These are phyloP conservation scores for Ormyrus rosae DNA, from an alignment of 2,888 invertebrate species.

Conservation along the genomic window DNA sequence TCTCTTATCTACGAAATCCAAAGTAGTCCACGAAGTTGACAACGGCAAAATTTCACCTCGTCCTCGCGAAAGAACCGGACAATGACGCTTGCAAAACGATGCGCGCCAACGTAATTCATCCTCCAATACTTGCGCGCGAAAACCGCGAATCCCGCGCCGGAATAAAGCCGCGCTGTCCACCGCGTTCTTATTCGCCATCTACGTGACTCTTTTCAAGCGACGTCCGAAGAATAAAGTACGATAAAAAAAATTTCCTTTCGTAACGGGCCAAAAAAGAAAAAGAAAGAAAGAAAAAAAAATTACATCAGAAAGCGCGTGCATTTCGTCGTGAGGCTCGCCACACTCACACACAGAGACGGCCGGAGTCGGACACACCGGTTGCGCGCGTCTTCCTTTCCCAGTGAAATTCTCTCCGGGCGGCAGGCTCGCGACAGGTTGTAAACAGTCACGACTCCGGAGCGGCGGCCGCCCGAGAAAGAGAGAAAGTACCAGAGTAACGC, in stretches of 20 bases:
- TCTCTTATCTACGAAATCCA: neutral
- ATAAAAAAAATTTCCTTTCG: constrained; percentile 59
- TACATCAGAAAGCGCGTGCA: constrained; percentile 29
- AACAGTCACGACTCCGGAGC: constrained; percentile 43
- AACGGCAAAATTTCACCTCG: constrained; percentile 20
- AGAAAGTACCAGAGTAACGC: constrained; percentile 38
- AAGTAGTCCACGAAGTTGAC: neutral
- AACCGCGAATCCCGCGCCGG: too few species aligned
- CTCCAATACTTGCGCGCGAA: too few species aligned
- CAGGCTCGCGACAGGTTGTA: constrained; percentile 49
- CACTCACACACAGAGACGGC: too few species aligned
- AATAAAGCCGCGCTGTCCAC: neutral
- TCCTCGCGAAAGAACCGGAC: too few species aligned
- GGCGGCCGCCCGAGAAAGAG: constrained; percentile 1
- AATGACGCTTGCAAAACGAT: constrained; percentile 10
- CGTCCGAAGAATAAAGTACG: constrained; percentile 19
- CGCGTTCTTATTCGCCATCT: neutral
- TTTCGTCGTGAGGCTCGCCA: neutral
- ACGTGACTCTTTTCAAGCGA: constrained; percentile 26
- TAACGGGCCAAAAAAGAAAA: constrained; percentile 61
- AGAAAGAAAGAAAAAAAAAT: neutral
- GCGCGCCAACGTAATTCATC: constrained; percentile 12
- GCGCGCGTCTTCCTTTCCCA: constrained; percentile 34
- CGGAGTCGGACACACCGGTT: too few species aligned
- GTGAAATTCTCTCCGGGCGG: constrained; percentile 38